A percentile compares a stretch with the other conserved stretches of the same genome.
Conservation (phyloP, 2,888 invertebrate genomes). For the Pinctada fucata region DNA sequence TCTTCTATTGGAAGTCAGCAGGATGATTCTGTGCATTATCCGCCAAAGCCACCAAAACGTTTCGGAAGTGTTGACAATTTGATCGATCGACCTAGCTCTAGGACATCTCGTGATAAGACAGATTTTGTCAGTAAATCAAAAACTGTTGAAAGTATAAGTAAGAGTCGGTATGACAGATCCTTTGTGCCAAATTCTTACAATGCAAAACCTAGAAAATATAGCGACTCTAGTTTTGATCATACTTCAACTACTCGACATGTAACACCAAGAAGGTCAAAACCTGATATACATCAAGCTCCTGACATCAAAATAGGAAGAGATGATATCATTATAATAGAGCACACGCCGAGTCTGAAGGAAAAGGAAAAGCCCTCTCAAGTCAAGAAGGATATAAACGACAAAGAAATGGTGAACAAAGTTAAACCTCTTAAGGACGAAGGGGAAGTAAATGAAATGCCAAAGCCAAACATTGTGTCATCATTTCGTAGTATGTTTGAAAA, state of each 20-base stretch:
- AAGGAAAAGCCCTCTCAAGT: slow-evolving; percentile 1
- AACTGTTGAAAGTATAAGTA: not conserved
- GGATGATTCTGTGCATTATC: slow-evolving; percentile 27
- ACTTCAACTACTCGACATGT: slow-evolving; percentile 23
- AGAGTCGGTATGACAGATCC: not conserved
- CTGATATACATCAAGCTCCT: slow-evolving; percentile 46
- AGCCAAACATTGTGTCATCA: slow-evolving; percentile 88
- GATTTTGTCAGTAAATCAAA: not conserved
- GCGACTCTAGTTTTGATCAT: not conserved
- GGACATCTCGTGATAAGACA: slow-evolving; percentile 10
- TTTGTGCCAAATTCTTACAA: not conserved
- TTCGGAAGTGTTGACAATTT: slow-evolving; percentile 67
- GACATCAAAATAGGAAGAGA: slow-evolving; percentile 55
- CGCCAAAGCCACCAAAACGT: slow-evolving; percentile 47
- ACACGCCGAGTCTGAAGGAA: slow-evolving; percentile 30
- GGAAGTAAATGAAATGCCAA: slow-evolving; percentile 84
- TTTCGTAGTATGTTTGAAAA: slow-evolving; percentile 56
- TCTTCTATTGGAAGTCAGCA: slow-evolving; percentile 45
- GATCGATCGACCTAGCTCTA: slow-evolving; percentile 35
- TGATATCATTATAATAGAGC: slow-evolving; percentile 62
- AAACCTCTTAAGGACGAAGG: slow-evolving; percentile 70
- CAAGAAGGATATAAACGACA: slow-evolving; percentile 22
- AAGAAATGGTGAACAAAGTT: slow-evolving; percentile 21
- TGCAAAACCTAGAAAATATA: not conserved
- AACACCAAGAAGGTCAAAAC: not conserved